Evolutionary conservation across 2,888 invertebrate genomes (phyloP).

Genomic region (Thyatira batis): DNA sequence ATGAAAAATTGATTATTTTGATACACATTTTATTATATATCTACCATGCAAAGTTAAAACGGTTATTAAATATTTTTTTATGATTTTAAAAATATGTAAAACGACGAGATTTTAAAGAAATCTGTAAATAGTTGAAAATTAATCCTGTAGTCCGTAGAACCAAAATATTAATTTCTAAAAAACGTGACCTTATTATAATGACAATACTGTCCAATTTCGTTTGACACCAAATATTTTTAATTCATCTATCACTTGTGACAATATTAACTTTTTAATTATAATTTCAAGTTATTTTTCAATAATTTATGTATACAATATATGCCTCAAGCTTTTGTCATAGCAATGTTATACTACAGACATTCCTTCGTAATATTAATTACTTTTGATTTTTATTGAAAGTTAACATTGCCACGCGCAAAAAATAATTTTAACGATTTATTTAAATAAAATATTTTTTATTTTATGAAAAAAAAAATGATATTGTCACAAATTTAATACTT

Average conservation of each 20-base stretch:
- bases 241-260: neutral
- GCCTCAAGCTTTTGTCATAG: neutral
- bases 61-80: too few species aligned
- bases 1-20: neutral
- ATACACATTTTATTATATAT: neutral
- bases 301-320: neutral
- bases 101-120: neutral
- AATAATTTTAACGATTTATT: neutral
- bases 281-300: neutral
- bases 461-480: slow-evolving; percentile 20
- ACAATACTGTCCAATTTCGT: neutral
- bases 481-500: slow-evolving; percentile 40
- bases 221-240: neutral
- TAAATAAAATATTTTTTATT: neutral
- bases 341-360: too few species aligned
- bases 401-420: neutral
- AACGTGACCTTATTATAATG: neutral
- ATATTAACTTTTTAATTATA: neutral
- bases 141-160: neutral
- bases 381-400: neutral
- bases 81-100: too few species aligned
- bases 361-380: too few species aligned
- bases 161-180: neutral
- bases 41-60: neutral
- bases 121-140: neutral